Conservation (phyloP, 1,140 invertebrate genomes). For the Anastrepha ludens region DNA sequence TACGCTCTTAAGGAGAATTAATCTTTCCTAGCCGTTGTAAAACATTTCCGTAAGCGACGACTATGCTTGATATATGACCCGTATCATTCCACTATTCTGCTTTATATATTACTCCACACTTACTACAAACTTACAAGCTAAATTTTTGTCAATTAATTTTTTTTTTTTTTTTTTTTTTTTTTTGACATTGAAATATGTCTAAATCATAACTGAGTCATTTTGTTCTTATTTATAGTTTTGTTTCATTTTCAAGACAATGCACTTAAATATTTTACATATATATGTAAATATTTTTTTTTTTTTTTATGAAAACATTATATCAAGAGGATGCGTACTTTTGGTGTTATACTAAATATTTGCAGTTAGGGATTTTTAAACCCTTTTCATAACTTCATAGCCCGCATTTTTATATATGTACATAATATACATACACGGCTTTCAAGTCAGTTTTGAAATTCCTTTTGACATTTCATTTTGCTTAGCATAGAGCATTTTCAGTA, state of each 20-base stretch:
- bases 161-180: not conserved
- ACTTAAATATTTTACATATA: not conserved
- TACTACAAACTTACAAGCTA: constrained; percentile 46
- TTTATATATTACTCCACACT: constrained; percentile 8
- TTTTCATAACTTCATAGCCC: not conserved
- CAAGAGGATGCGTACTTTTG: constrained; percentile 8
- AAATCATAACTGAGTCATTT: constrained; percentile 42
- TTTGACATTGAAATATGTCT: not conserved
- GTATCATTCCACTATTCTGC: not conserved
- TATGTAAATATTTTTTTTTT: not conserved
- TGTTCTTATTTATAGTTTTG: constrained; percentile 5
- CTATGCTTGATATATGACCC: not conserved
- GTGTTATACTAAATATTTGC: not conserved
- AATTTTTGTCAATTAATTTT: too few relatives aligned
- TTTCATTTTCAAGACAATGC: not conserved
- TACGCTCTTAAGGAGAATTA: not conserved
- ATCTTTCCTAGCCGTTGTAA: not conserved
- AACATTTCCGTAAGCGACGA: not conserved
- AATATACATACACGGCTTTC: not conserved
- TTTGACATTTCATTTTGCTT: constrained; percentile 19
- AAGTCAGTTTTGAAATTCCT: not conserved
- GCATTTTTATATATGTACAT: not conserved
- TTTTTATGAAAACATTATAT: not conserved
- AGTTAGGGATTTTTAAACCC: not conserved
- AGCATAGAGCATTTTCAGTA: not conserved